Evolutionary conservation across 2,797 vertebrate species (phyloP).

Genomic region (Psittacula derbiana): DNA sequence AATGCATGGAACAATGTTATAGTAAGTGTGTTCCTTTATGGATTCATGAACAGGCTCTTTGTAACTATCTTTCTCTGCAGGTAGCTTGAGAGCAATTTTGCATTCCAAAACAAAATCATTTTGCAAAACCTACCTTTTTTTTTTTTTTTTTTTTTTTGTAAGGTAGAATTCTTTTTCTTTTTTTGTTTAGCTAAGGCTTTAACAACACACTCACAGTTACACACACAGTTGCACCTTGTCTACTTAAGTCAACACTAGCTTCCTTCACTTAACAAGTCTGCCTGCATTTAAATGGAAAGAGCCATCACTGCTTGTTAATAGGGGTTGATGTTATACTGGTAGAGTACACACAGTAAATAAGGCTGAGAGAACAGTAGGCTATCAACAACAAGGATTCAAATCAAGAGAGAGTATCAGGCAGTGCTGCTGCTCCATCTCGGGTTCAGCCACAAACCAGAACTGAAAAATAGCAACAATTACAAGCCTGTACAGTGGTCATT

Average conservation of each 20-base stretch:
- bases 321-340: constrained; percentile 4
- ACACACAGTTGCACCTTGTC: neutral
- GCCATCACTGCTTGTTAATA: neutral
- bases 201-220: neutral
- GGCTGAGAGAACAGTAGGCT: neutral
- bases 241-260: neutral
- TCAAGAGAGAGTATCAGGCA: neutral
- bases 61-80: neutral
- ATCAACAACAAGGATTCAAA: neutral
- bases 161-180: neutral
- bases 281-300: neutral
- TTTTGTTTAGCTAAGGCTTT: neutral
- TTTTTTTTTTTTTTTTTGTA: neutral
- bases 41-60: neutral
- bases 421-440: neutral
- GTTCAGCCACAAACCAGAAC: neutral
- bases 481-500: neutral
- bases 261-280: neutral
- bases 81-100: neutral
- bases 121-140: neutral
- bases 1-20: neutral
- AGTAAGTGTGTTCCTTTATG: neutral
- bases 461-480: neutral
- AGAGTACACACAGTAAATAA: neutral
- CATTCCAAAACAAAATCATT: neutral